phyloP scores from a whole-genome alignment of 2,113 vertebrate species.

The Vombatus ursinus region DNA sequence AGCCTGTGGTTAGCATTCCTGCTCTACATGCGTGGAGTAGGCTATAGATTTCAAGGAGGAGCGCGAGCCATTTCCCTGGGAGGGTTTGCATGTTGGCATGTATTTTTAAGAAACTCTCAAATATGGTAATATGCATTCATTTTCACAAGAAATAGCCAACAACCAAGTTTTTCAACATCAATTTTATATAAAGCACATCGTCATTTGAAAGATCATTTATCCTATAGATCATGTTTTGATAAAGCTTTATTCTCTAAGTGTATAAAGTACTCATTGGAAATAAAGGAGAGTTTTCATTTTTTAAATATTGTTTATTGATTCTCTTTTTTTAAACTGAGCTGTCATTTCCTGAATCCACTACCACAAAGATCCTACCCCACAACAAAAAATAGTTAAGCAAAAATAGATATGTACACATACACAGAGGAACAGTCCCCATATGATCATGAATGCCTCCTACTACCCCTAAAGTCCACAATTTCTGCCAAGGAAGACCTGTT shows the following conservation, averaged over 20 bases:
- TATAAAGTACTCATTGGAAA: not conserved
- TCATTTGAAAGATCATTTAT: slow-evolving; percentile 34
- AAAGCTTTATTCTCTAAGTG: not conserved
- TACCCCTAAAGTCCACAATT: not conserved
- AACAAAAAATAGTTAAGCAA: not conserved
- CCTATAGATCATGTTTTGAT: slow-evolving; percentile 22
- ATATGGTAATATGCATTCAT: not conserved
- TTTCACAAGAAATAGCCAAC: not conserved
- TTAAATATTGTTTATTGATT: not conserved
- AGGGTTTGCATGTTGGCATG: slow-evolving; percentile 2
- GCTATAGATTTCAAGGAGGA: slow-evolving; percentile 40
- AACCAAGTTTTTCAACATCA: slow-evolving; percentile 12
- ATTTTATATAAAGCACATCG: slow-evolving; percentile 37
- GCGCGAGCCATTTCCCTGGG: slow-evolving; percentile 40
- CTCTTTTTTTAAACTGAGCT: not conserved
- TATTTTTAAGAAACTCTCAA: slow-evolving; percentile 35
- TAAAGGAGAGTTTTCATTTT: not conserved
- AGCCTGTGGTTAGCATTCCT: slow-evolving; percentile 43
- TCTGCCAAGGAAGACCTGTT: not conserved
- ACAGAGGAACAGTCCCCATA: not conserved
- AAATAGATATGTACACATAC: too few species aligned
- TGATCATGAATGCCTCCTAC: not conserved
- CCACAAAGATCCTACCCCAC: not conserved
- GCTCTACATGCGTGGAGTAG: slow-evolving; percentile 25
- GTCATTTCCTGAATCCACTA: not conserved